A percentile compares a stretch with the other conserved stretches of the same genome.
These are phyloP conservation scores for Hyperopisus bebe DNA, from an alignment of 2,113 vertebrate species.

Conservation along the genomic window DNA sequence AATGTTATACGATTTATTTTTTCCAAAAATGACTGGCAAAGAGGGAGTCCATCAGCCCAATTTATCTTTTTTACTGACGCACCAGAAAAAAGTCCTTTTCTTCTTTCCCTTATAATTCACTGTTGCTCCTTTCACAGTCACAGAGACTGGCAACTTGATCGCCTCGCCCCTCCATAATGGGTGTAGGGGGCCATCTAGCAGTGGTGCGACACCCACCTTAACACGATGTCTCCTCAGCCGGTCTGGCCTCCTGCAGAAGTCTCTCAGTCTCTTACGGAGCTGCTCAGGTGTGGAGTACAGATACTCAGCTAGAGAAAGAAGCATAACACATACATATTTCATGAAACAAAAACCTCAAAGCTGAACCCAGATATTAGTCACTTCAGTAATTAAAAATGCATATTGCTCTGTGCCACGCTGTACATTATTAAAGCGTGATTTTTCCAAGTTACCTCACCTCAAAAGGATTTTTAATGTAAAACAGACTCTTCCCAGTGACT, in stretches of 20 bases:
- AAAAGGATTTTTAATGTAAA: slow-evolving; percentile 84
- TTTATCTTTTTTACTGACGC: neutral
- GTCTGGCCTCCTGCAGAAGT: slow-evolving; percentile 80
- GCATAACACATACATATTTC: slow-evolving; percentile 83
- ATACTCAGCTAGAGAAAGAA: slow-evolving; percentile 74
- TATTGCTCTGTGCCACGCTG: slow-evolving; percentile 82
- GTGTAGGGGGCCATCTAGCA: neutral
- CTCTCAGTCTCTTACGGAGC: slow-evolving; percentile 80
- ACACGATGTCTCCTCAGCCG: slow-evolving; percentile 71
- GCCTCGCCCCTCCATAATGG: too few relatives aligned
- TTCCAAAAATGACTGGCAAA: neutral
- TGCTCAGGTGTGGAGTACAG: slow-evolving; percentile 96
- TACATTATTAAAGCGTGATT: slow-evolving; percentile 91
- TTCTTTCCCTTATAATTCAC: neutral
- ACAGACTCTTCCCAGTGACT: slow-evolving; percentile 71
- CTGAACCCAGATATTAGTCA: slow-evolving; percentile 77
- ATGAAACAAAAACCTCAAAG: slow-evolving; percentile 89
- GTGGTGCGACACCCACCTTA: slow-evolving; percentile 68
- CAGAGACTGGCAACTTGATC: neutral
- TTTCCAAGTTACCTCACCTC: slow-evolving; percentile 81
- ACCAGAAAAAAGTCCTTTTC: neutral
- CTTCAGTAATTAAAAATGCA: slow-evolving; percentile 90
- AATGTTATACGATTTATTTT: neutral
- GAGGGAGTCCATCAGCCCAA: neutral
- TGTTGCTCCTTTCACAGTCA: neutral